These are phyloP conservation scores for Drosophila pruinosa DNA, from an alignment of 1,140 invertebrate genomes.

Conservation along the genomic window DNA sequence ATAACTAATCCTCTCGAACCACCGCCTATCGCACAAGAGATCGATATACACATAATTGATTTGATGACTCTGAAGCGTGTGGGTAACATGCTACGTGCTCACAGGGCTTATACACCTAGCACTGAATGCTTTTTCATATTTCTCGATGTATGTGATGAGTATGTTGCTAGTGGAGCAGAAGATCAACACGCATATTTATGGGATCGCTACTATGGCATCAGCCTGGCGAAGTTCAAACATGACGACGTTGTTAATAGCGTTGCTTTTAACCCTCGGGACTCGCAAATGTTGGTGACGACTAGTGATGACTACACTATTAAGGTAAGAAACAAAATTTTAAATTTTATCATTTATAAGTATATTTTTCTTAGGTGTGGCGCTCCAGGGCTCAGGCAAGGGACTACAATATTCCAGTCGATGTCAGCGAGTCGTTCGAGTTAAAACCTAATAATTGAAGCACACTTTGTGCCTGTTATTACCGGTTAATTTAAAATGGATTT, in stretches of 20 bases:
- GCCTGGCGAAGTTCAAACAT: slow-evolving; percentile 90
- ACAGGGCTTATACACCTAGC: slow-evolving; percentile 93
- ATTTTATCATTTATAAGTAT: not conserved
- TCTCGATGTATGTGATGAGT: slow-evolving; percentile 92
- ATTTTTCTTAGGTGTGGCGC: slow-evolving; percentile 63
- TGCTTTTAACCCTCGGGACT: slow-evolving; percentile 92
- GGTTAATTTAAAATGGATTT: not conserved
- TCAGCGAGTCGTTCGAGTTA: slow-evolving; percentile 66
- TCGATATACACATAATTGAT: slow-evolving; percentile 95
- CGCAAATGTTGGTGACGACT: slow-evolving; percentile 93
- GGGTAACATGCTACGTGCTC: slow-evolving; percentile 91
- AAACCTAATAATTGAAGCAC: slow-evolving; percentile 56
- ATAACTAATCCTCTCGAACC: slow-evolving; percentile 92
- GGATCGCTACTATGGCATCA: slow-evolving; percentile 93
- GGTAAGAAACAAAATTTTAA: slow-evolving; percentile 78
- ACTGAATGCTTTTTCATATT: slow-evolving; percentile 96
- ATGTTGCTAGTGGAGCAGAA: slow-evolving; percentile 95
- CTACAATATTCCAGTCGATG: slow-evolving; percentile 60
- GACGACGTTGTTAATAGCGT: slow-evolving; percentile 93
- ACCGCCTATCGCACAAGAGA: slow-evolving; percentile 95
- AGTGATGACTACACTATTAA: slow-evolving; percentile 93
- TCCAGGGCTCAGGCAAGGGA: slow-evolving; percentile 59
- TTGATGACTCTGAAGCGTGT: slow-evolving; percentile 90
- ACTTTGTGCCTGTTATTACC: not conserved
- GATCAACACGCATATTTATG: slow-evolving; percentile 93